A percentile compares a stretch with the other conserved stretches of the same genome.
Conservation (phyloP, 2,797 vertebrate species). For the Sebastes steindachneri region DNA sequence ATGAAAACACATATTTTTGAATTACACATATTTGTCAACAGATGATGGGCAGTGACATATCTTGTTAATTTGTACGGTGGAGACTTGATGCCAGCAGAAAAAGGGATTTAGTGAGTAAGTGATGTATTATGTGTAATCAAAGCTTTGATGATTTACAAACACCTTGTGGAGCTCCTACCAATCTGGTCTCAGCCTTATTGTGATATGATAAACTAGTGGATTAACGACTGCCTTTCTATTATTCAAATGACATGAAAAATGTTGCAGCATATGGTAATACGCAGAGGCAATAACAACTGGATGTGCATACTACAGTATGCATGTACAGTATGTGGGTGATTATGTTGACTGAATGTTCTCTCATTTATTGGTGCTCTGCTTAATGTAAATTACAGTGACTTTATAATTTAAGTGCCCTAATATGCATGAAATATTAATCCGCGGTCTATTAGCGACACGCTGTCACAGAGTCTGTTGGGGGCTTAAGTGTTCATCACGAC, state of each 20-base stretch:
- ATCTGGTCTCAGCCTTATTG: conserved; percentile 1
- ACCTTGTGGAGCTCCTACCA: background rate
- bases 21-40: background rate
- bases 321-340: background rate
- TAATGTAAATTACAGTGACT: conserved; percentile 62
- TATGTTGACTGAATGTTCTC: conserved; percentile 3
- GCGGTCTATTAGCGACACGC: conserved; percentile 67
- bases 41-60: background rate
- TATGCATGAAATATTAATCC: conserved; percentile 78
- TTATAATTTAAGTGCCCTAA: conserved; percentile 65
- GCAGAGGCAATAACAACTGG: background rate
- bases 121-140: background rate
- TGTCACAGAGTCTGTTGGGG: conserved; percentile 68
- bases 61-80: background rate
- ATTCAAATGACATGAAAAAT: background rate
- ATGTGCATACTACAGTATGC: background rate
- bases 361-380: conserved; percentile 30
- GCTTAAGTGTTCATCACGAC: conserved; percentile 74
- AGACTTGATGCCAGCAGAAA: background rate
- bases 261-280: background rate
- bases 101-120: background rate
- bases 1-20: background rate
- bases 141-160: conserved; percentile 5
- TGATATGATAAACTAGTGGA: background rate
- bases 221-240: background rate